phyloP scores from a whole-genome alignment of 1,140 invertebrate genomes.

The Chrysomallon squamiferum region DNA sequence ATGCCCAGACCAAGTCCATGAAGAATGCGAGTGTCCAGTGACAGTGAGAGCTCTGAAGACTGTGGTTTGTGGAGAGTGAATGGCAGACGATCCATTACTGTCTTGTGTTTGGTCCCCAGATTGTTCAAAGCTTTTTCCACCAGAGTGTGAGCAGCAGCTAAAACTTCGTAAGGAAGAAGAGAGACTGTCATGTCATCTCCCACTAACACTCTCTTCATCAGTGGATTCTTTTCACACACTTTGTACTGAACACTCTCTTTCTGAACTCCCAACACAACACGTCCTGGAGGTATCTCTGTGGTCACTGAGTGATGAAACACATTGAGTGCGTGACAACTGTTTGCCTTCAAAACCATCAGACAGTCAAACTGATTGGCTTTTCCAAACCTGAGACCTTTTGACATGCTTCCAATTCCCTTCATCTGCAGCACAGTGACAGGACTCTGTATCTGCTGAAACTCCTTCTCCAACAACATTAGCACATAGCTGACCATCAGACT shows the following conservation, averaged over 20 bases:
- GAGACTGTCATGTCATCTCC: slow-evolving; percentile 21
- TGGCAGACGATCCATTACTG: slow-evolving; percentile 42
- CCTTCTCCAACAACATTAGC: slow-evolving; percentile 35
- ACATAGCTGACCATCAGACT: slow-evolving; percentile 42
- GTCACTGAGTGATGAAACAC: slow-evolving; percentile 21
- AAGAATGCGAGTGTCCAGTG: slow-evolving; percentile 41
- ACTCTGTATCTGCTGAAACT: slow-evolving; percentile 23
- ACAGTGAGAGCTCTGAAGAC: slow-evolving; percentile 26
- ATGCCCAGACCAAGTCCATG: slow-evolving; percentile 35
- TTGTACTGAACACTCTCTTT: not conserved
- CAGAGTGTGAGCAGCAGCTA: slow-evolving; percentile 24
- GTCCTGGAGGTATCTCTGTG: slow-evolving; percentile 39
- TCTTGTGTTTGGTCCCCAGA: slow-evolving; percentile 36
- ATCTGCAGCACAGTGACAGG: slow-evolving; percentile 35
- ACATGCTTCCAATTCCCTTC: slow-evolving; percentile 35
- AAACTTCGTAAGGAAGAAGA: slow-evolving; percentile 28
- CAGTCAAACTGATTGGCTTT: slow-evolving; percentile 41
- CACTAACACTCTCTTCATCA: slow-evolving; percentile 9
- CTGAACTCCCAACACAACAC: slow-evolving; percentile 30
- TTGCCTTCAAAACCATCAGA: slow-evolving; percentile 35
- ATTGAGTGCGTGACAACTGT: slow-evolving; percentile 18
- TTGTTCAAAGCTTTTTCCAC: slow-evolving; percentile 36
- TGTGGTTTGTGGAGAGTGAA: slow-evolving; percentile 37
- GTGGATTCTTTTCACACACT: slow-evolving; percentile 4
- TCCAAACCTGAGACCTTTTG: slow-evolving; percentile 33